Evolutionary conservation across 1,140 invertebrate genomes (phyloP), one percentile per base, ranked within the genome.

Genomic region (Odontomachus brunneus): DNA sequence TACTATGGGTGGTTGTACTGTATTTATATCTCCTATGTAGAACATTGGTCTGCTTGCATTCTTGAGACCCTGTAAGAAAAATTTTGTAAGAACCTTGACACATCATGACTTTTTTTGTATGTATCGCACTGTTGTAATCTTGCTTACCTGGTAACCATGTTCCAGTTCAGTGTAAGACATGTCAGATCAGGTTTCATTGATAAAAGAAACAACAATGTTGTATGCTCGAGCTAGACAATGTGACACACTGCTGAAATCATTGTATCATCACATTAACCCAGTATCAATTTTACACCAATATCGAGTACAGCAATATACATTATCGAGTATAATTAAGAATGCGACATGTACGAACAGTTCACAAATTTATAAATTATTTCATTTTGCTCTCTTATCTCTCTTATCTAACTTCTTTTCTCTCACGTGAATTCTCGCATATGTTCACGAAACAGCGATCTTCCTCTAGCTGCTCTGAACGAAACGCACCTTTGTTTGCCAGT

Each of bases 141-240:
- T 24, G 33, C 66, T 91, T 91, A 93, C 97, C 95, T 97, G 97
- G 95, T 98, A 98, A 76, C 97, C 97, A 95, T 97, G 97, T 95
- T 98, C 97, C 89, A 98, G 93, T 95, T 98, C 97, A 91, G 97
- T 97, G 94, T 98, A 98, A 93, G 97, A 98, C 97, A 98, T 97
- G 94, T 94, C 95, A 95, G 85, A 89, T 74, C 75, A 59, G 85
- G 84, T 93, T 82, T 92, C 92, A 94, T 94, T 93, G 93, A 93
- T 92, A 83, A 92, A 85, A 86, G 19, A 51, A 73, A 74, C 24
- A 84, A 49, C 84, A 14, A 51, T 55, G 55, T 83, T 57, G 17
- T 22, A 19, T 72, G 19, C 49, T 67, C 38, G 12, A 65, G 44
- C 80, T 38, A 87, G 59, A 81, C 1, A 76, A 67, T 60, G n/a